Conservation (phyloP, 2,888 invertebrate species). For the Mesorhabditis belari region DNA sequence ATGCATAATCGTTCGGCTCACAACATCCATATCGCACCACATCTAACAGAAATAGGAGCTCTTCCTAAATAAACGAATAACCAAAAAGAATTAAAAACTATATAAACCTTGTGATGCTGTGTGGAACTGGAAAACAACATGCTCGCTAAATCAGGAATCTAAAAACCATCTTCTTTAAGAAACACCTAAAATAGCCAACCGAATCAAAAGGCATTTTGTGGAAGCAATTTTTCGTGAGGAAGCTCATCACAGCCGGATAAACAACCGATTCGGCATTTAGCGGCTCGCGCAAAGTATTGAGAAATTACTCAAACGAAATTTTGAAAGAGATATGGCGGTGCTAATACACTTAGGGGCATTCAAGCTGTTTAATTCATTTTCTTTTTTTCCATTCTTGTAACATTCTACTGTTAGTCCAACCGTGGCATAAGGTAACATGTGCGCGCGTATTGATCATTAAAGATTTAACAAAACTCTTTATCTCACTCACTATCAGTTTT, state of each 20-base stretch:
- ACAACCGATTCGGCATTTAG: not conserved
- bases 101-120: not conserved
- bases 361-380: too few species aligned
- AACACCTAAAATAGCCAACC: too few species aligned
- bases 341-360: too few species aligned
- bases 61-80: not conserved
- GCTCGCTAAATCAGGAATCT: not conserved
- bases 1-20: not conserved
- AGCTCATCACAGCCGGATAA: not conserved
- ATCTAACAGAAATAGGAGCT: not conserved
- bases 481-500: too few species aligned
- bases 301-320: not conserved
- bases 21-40: not conserved
- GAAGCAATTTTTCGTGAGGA: not conserved
- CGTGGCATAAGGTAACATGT: too few species aligned
- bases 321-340: too few species aligned
- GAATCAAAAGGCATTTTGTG: not conserved
- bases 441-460: too few species aligned
- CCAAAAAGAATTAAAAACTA: too few species aligned
- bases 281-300: not conserved
- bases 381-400: too few species aligned
- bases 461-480: too few species aligned
- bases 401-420: too few species aligned
- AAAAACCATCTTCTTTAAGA: not conserved
- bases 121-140: not conserved